These are phyloP conservation scores for Pristionchus maxplancki DNA, from an alignment of 2,888 invertebrate species.

Conservation along the genomic window DNA sequence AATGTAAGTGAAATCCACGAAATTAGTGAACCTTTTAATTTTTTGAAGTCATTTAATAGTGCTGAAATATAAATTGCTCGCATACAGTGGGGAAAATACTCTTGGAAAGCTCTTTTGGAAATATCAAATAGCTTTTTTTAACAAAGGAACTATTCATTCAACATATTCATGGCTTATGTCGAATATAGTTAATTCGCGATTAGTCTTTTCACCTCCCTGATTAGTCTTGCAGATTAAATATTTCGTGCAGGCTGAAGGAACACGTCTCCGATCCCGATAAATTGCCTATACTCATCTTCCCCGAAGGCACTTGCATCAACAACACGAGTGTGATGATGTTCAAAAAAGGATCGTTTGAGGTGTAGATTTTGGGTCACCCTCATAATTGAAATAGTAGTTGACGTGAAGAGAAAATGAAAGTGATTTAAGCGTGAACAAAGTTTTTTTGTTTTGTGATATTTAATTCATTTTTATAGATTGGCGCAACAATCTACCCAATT, in stretches of 20 bases:
- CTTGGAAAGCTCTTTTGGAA: too few relatives aligned
- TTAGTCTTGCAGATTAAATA: too few relatives aligned
- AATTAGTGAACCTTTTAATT: too few relatives aligned
- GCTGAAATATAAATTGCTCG: too few relatives aligned
- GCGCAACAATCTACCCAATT: conserved; percentile 95
- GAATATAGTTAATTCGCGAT: too few relatives aligned
- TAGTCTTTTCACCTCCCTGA: too few relatives aligned
- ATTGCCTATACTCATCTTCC: conserved; percentile 97
- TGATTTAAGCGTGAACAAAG: neutral
- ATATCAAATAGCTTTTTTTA: too few relatives aligned
- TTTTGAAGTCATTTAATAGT: too few relatives aligned
- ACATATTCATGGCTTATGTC: too few relatives aligned
- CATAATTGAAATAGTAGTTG: neutral
- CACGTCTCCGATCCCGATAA: conserved; percentile 94
- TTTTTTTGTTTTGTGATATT: too few relatives aligned
- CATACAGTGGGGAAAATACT: too few relatives aligned
- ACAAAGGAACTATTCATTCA: conserved; percentile 61
- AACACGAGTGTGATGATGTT: conserved; percentile 99
- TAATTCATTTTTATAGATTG: conserved; percentile 78
- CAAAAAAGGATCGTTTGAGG: conserved; percentile 99
- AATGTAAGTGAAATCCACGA: conserved; percentile 82
- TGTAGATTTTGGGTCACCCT: too few relatives aligned
- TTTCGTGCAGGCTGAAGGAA: conserved; percentile 86
- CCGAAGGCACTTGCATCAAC: conserved; percentile 99
- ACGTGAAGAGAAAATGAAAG: neutral